Evolutionary conservation across 2,797 vertebrate species (phyloP).

Genomic region (Todus mexicanus): DNA sequence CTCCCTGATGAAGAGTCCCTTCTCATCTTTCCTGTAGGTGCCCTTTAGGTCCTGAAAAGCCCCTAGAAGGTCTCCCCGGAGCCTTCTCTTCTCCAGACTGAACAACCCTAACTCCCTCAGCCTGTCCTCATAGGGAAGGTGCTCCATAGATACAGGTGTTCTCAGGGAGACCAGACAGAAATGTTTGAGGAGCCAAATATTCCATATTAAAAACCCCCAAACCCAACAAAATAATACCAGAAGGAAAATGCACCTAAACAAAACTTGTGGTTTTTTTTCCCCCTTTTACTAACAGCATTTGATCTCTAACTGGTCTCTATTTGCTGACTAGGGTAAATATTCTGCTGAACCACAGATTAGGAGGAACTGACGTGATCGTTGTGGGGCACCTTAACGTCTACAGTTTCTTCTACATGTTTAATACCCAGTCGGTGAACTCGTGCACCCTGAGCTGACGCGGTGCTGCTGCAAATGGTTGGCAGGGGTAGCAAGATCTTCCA

Average conservation of each 20-base stretch:
- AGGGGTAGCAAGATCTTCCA: not conserved
- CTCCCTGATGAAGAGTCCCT: not conserved
- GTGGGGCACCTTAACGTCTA: not conserved
- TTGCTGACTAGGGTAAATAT: not conserved
- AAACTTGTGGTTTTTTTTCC: not conserved
- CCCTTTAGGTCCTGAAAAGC: not conserved
- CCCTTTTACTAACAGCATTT: not conserved
- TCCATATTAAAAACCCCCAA: not conserved
- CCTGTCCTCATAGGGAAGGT: not conserved
- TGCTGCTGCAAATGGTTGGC: not conserved
- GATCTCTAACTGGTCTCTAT: not conserved
- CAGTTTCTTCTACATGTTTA: not conserved
- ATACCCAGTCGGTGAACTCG: not conserved
- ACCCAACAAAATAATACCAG: accelerated
- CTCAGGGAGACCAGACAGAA: not conserved
- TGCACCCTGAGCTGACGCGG: not conserved
- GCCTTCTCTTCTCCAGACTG: not conserved
- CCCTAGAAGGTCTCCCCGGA: not conserved
- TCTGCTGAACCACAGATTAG: not conserved
- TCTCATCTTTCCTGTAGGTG: not conserved
- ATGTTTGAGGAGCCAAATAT: not conserved
- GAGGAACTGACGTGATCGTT: not conserved
- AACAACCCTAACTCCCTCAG: not conserved
- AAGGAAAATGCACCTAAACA: not conserved
- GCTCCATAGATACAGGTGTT: not conserved